Conservation (phyloP, 2,888 invertebrate genomes). For the Monochamus alternatus region DNA sequence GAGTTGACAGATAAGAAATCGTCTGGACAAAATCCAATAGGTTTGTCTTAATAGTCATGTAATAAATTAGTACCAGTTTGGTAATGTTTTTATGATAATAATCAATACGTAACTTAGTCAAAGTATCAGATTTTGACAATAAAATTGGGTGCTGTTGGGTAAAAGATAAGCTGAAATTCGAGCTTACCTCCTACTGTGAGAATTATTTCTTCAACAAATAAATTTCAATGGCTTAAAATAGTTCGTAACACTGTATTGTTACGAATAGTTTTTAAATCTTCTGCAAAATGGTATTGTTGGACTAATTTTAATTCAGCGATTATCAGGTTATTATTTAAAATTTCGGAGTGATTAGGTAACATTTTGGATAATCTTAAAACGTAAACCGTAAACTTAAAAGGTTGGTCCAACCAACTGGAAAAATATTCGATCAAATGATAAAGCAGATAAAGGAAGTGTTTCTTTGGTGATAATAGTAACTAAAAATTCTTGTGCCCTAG, state of each 20-base stretch:
- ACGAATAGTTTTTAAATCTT: not conserved
- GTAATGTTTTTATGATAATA: conserved; percentile 12
- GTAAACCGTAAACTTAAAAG: not conserved
- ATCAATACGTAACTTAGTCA: not conserved
- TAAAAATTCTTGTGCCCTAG: not conserved
- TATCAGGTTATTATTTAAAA: not conserved
- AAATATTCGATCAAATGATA: conserved; percentile 13
- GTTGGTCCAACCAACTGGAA: conserved; percentile 11
- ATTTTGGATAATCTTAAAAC: too few species aligned
- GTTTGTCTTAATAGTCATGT: conserved; percentile 15
- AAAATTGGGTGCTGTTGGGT: not conserved
- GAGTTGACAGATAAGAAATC: conserved; percentile 9
- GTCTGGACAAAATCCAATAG: conserved; percentile 25
- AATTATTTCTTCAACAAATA: not conserved
- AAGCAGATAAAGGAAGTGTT: conserved; percentile 12
- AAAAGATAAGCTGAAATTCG: not conserved
- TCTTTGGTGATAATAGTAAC: not conserved
- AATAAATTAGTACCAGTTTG: conserved; percentile 14
- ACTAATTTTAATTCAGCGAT: not conserved
- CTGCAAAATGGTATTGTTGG: not conserved
- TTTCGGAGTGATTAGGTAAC: too few species aligned
- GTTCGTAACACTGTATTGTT: not conserved
- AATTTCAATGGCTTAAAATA: not conserved
- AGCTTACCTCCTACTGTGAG: not conserved
- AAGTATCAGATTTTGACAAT: not conserved